Evolutionary conservation across 2,888 invertebrate genomes (phyloP), one percentile per base, ranked within the genome.

Genomic region (Spialia ferax): DNA sequence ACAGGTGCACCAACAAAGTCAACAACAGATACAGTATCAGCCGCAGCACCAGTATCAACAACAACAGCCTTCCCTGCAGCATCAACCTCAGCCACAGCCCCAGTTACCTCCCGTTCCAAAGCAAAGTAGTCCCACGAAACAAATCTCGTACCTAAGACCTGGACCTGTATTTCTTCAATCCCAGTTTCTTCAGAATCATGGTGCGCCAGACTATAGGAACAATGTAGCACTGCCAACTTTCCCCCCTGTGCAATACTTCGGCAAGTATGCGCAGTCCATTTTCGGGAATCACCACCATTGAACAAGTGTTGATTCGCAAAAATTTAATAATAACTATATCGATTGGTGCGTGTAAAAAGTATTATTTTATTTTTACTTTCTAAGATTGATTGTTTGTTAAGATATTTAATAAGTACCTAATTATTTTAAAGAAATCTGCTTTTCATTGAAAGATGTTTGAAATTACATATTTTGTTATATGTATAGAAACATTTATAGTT

Each of bases 211-310:
- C 42, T 70, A 71, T 29, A 71, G 69, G n/a, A 66, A 72, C 13
- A 69, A 76, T 32, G 73, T 72, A 4, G 75, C 76, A 2, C 67
- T 79, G 1, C 85, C 88, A 2, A 75, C 84, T 0, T 84, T 81
- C 68, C 82, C 88, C 0, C 77, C 87, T 7, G 83, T 89, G 6
- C 91, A 90, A 67, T 91, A 87, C 69, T 89, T 85, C 64, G 90
- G 90, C 0, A 88, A 89, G 71, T 88, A 79, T 23, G 89, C 91
- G 0, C 82, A 85, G 8, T 77, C 82, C 0, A 75, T 90, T 48
- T 87, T 89, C 69, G 78, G 79, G 6, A 54, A 67, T 2, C 29
- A 32, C 32, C 66, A 60, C 13, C 66, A 60, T 55, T 67, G 18
- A 61, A 48, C 29, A 38, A 15, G 11, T n/a, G n/a, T 54, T 22